phyloP scores from a whole-genome alignment of 2,113 vertebrate genomes.

The Heterotis niloticus region DNA sequence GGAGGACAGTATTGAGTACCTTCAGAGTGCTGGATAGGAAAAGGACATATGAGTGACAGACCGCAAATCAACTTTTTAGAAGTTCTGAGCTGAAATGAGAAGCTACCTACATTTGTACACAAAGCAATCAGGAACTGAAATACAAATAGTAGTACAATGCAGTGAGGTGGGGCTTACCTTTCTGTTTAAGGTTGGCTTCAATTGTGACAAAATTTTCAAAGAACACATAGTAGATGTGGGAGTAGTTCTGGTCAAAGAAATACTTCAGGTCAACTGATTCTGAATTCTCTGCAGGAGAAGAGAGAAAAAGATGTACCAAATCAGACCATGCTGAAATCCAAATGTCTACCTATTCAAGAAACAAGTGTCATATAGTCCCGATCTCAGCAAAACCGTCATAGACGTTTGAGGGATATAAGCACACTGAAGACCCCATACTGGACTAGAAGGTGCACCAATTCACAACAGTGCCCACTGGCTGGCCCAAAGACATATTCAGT shows the following conservation, averaged over 20 bases:
- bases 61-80: no score
- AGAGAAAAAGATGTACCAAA: conserved; percentile 38
- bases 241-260: conserved; percentile 95
- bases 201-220: conserved; percentile 99
- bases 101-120: background rate
- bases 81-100: no score
- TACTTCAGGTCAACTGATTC: conserved; percentile 91
- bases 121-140: background rate
- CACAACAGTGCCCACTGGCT: background rate
- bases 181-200: conserved; percentile 94
- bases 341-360: background rate
- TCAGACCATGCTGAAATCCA: background rate
- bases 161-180: conserved; percentile 68
- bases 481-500: background rate
- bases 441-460: background rate
- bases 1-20: no score
- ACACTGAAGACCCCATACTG: background rate
- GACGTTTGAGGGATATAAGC: background rate
- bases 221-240: conserved; percentile 98
- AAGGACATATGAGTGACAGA: no score
- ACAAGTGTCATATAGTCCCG: no score
- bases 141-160: background rate
- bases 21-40: no score
- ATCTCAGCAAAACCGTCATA: background rate
- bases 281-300: conserved; percentile 78